These are phyloP conservation scores for Amphimallon solstitiale DNA, from an alignment of 2,888 invertebrate genomes.

Conservation along the genomic window DNA sequence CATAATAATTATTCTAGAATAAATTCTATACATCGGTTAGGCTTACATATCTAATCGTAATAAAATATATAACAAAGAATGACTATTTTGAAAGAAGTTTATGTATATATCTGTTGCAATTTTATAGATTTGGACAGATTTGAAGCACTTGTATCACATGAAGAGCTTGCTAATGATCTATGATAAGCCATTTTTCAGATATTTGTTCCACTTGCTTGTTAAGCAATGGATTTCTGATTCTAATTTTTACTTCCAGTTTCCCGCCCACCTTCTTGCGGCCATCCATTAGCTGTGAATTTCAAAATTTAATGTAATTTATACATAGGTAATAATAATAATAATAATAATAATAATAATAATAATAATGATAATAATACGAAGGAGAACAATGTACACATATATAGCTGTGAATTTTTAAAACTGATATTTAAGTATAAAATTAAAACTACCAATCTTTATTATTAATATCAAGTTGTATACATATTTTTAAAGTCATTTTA, in stretches of 20 bases:
- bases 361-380: too few species aligned
- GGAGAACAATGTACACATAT: too few species aligned
- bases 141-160: not conserved
- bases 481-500: too few species aligned
- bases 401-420: too few species aligned
- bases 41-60: not conserved
- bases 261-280: conserved; percentile 90
- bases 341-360: too few species aligned
- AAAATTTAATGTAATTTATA: conserved; percentile 20
- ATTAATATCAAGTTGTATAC: too few species aligned
- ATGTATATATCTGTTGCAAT: not conserved
- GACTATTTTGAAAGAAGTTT: not conserved
- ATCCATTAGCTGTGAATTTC: conserved; percentile 80
- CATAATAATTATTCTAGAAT: not conserved
- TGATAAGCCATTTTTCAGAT: conserved; percentile 91
- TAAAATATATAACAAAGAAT: not conserved
- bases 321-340: not conserved
- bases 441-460: too few species aligned
- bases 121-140: not conserved
- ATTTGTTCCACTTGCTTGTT: conserved; percentile 90
- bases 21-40: not conserved
- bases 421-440: too few species aligned
- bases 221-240: conserved; percentile 87
- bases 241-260: conserved; percentile 87
- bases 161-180: conserved; percentile 69